Evolutionary conservation across 92 coral and sea anemone genomes (phyloP), one percentile per base, ranked within the genome.

Genomic region (Pocillopora grandis): DNA sequence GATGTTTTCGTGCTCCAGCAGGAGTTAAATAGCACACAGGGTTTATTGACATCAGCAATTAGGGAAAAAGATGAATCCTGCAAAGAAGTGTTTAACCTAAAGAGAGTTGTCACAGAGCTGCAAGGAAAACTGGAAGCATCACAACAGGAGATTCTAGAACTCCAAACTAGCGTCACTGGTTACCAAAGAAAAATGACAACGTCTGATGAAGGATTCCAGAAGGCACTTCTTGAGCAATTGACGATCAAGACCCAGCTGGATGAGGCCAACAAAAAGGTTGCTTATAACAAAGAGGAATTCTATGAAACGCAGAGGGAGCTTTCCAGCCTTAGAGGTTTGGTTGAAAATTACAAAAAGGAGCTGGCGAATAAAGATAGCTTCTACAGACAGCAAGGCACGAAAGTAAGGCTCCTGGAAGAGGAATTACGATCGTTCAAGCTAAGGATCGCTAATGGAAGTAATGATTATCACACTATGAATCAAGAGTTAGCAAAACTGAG

Each of bases 11-110:
- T 74, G 63, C 68, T 91, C 23, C 71, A 90, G 57, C 84, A 88
- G 33, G 91, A 91, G 21, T 72, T 91, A 18, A 88, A 49, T 9
- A 77, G 76, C 35, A 35, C 75, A 10, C 94, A 83, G 57, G 23
- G 78, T 70, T 78, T 83, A 31, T 76, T 87, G 21, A 68, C 72
- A 58, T 77, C 55, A 23, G 77, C 87, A 21, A 58, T 71, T 18
- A 88, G 80, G 68, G 91, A 72, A 6, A 85, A 80, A 78, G 90
- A 88, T 42, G 94, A 88, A 4, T 83, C 83, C 21, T 85, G 82
- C 58, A 88, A 89, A 20, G 85, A 85, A 66, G 62, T 74, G 2
- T 91, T 88, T 55, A 8, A 66, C 55, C 58, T 81, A 37, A 88
- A 80, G 77, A 85, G 85, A 55, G 49, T 72, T 75, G 79, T 77